A percentile compares a stretch with the other conserved stretches of the same genome.
Conservation (phyloP, 2,113 vertebrate species). For the Aegithalos caudatus region DNA sequence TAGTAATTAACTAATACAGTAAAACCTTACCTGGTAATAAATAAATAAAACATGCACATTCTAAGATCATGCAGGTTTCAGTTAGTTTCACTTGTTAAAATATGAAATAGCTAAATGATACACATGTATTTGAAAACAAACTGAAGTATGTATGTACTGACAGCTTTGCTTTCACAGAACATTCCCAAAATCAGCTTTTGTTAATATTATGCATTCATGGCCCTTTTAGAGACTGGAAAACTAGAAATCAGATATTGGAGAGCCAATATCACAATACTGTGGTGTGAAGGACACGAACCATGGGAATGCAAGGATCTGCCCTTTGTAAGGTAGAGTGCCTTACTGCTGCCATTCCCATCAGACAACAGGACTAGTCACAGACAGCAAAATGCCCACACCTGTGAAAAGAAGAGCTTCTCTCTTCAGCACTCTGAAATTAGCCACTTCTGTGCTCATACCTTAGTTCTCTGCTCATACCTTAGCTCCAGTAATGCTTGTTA, state of each 20-base stretch:
- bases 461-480: not conserved
- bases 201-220: not conserved
- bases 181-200: not conserved
- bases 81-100: not conserved
- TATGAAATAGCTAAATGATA: not conserved
- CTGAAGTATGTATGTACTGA: not conserved
- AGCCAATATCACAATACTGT: not conserved
- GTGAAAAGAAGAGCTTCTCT: not conserved
- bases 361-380: not conserved
- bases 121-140: not conserved
- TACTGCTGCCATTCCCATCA: not conserved
- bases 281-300: not conserved
- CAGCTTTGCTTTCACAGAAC: not conserved
- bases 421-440: not conserved
- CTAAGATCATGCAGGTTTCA: conserved; percentile 43
- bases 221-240: not conserved
- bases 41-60: conserved; percentile 40
- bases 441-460: not conserved
- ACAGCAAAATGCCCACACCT: not conserved
- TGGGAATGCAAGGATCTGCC: not conserved
- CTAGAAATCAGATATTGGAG: not conserved
- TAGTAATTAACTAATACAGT: conserved; percentile 27
- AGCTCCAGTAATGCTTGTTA: not conserved
- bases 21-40: conserved; percentile 52
- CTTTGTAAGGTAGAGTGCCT: not conserved